Evolutionary conservation across 2,888 invertebrate species (phyloP), one percentile per base, ranked within the genome.

Genomic region (Apamea anceps): DNA sequence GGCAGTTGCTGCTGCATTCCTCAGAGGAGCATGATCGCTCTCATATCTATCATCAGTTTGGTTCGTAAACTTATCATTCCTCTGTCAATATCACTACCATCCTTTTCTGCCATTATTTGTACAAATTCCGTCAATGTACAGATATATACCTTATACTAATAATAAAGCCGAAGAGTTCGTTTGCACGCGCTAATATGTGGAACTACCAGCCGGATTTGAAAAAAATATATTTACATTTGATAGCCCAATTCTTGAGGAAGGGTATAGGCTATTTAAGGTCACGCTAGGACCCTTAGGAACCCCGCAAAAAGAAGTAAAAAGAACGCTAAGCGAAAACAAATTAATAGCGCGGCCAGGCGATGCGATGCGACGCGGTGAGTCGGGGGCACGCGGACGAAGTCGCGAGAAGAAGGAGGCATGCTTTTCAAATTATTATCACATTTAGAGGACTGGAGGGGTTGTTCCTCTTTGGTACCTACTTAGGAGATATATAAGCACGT

Each of bases 11-110:
- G 91, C 80, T 93, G 93, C 28, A 77, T 92, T 21, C 87, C 93
- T 0, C 88, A 80, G 4, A 90, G 89, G 18, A 91, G 89, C 70
- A 90, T 93, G 0, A 90, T 94, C 5, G 90, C 89, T 3, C 77
- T 94, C 0, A 94, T 95, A 82, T 92, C 95, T 15, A 79, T 94
- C 5, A 90, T 95, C 73, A 93, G 93, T 89, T 90, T 95, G 90
- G 95, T 95, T 84, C 80, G 94, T 91, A 54, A 62, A 37, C 4
- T 57, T 70, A 57, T 3, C 6, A 28, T 18, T n/a, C 25, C n/a
- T 75, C 12, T 25, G n/a, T 48, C 5, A 48, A 32, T 75, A 57
- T 60, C 13, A 12, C 6, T 10, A 70, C 1, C n/a, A 21, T 70
- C 6, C 8, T 32, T 63, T 32, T 63, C 51, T n/a, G 18, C 25